A percentile compares a stretch with the other conserved stretches of the same genome.
These are phyloP conservation scores for Xerus rutilus DNA, from an alignment of 2,797 vertebrate genomes.

Conservation along the genomic window DNA sequence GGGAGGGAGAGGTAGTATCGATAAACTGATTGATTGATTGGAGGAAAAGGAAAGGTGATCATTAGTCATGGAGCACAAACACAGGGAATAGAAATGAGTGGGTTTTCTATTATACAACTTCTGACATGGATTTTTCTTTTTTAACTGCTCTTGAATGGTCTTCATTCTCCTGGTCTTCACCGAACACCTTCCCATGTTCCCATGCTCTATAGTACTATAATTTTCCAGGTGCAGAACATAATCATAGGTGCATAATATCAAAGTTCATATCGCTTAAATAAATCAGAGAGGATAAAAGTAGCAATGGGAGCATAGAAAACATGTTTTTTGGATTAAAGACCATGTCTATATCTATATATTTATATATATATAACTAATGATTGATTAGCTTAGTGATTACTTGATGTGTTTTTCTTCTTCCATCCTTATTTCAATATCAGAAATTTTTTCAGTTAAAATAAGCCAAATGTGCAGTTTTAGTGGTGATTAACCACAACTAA, in stretches of 20 bases:
- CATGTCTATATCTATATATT: neutral
- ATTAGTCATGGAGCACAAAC: neutral
- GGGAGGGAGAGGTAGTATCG: too few relatives aligned
- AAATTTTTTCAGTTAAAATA: constrained; percentile 32
- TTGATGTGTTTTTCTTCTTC: constrained; percentile 46
- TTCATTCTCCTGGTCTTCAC: constrained; percentile 1
- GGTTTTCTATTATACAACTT: neutral
- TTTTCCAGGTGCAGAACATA: neutral
- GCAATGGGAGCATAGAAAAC: neutral
- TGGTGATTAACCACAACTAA: neutral
- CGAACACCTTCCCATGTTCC: neutral
- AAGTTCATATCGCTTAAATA: neutral
- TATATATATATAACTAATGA: neutral
- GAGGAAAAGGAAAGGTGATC: neutral
- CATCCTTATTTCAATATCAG: neutral
- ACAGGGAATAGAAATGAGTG: neutral
- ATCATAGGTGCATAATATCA: neutral
- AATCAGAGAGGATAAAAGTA: neutral
- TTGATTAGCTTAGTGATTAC: constrained; percentile 26
- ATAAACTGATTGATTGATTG: neutral
- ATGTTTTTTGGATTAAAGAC: neutral
- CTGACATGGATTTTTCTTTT: neutral
- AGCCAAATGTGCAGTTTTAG: constrained; percentile 19
- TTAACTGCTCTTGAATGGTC: neutral
- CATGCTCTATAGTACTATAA: neutral